Conservation (phyloP, 2,113 vertebrate genomes). For the Coregonus clupeaformis region DNA sequence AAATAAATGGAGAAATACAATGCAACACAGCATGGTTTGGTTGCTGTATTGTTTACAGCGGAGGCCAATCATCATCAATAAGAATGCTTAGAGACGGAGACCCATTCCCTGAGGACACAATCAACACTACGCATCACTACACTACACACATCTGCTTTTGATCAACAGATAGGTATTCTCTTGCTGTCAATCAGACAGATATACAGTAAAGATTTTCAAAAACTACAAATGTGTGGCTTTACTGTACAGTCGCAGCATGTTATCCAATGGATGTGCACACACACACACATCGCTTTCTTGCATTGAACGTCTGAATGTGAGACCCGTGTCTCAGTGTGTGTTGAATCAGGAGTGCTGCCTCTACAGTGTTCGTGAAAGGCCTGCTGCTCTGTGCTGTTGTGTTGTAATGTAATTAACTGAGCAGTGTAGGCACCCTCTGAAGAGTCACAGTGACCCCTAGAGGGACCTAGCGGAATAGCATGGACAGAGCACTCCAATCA, state of each 20-base stretch:
- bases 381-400: constrained; percentile 21
- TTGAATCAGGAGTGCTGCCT: neutral
- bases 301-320: neutral
- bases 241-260: too few species aligned
- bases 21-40: neutral
- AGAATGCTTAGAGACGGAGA: too few species aligned
- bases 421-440: neutral
- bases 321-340: neutral
- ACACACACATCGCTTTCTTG: neutral
- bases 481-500: neutral
- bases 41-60: too few species aligned
- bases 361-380: constrained; percentile 15
- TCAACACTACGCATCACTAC: neutral
- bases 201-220: too few species aligned
- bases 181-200: neutral
- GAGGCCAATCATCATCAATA: neutral
- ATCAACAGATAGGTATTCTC: neutral
- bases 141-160: too few species aligned
- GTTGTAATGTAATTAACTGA: constrained; percentile 32
- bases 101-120: neutral
- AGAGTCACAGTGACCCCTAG: constrained; percentile 36
- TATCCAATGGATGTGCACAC: neutral
- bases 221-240: too few species aligned
- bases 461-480: neutral
- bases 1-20: neutral